phyloP scores from a whole-genome alignment of 2,888 invertebrate species.

The Drosophila acutilabella region DNA sequence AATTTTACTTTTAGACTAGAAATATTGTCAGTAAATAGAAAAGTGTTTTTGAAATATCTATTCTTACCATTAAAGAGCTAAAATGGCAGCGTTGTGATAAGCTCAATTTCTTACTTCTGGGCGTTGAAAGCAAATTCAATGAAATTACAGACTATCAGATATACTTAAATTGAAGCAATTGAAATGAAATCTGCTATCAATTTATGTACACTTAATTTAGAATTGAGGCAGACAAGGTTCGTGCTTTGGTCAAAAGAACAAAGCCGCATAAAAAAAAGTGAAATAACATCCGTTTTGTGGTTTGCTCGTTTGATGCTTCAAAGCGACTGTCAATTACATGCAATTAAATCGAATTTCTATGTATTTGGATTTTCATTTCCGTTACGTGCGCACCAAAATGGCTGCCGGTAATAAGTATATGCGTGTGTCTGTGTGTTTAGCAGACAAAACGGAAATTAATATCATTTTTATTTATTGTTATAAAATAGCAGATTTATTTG shows the following conservation, averaged over 20 bases:
- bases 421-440: constrained; percentile 20
- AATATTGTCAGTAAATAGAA: too few species aligned
- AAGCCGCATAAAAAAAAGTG: constrained; percentile 29
- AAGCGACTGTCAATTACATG: constrained; percentile 71
- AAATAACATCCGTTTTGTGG: constrained; percentile 64
- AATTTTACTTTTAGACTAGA: too few species aligned
- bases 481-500: constrained; percentile 58
- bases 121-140: too few species aligned
- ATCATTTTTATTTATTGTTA: constrained; percentile 69
- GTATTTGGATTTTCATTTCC: constrained; percentile 68
- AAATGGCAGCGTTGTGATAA: too few species aligned
- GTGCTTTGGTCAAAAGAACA: not conserved
- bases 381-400: constrained; percentile 49
- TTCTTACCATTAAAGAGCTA: too few species aligned
- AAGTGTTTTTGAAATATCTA: too few species aligned
- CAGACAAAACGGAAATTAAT: constrained; percentile 72
- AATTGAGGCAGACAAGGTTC: not conserved
- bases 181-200: too few species aligned
- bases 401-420: constrained; percentile 5
- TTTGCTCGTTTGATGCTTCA: constrained; percentile 56
- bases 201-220: not conserved
- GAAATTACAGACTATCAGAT: too few species aligned
- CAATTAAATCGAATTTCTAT: constrained; percentile 70
- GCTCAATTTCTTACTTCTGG: too few species aligned
- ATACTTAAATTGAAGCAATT: not conserved